Conservation (phyloP, 2,797 vertebrate species). For the Dicrostonyx torquatus region DNA sequence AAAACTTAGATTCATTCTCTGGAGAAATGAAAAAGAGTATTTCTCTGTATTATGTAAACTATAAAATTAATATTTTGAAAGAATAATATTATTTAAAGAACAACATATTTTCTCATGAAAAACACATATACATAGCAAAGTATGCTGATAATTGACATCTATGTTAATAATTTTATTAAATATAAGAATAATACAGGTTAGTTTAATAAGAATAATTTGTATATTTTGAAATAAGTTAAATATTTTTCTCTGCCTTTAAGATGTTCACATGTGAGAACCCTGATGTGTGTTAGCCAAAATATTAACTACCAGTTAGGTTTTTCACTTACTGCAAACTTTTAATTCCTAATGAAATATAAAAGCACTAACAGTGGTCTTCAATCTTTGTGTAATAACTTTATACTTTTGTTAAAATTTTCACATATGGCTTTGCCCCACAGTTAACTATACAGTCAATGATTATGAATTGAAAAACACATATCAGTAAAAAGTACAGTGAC, state of each 20-base stretch:
- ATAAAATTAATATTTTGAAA: neutral
- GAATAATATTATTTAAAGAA: neutral
- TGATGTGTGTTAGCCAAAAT: neutral
- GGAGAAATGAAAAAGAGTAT: neutral
- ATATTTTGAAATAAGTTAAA: neutral
- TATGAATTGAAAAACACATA: neutral
- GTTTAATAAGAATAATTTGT: neutral
- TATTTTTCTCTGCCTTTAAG: neutral
- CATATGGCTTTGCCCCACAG: neutral
- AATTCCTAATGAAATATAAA: neutral
- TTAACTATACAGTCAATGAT: neutral
- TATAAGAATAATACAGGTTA: neutral
- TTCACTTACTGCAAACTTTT: neutral
- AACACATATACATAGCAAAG: neutral
- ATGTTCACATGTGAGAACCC: neutral
- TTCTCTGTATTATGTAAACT: neutral
- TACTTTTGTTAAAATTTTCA: neutral
- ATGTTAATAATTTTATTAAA: neutral
- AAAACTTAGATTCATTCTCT: neutral
- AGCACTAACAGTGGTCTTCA: neutral
- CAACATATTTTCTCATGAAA: neutral
- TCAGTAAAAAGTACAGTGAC: neutral
- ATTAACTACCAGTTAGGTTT: neutral
- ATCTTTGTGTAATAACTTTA: neutral
- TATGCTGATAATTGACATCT: neutral